Base-by-base conservation (phyloP, 2,797 vertebrate genomes). In the Lutjanus campechanus region DNA sequence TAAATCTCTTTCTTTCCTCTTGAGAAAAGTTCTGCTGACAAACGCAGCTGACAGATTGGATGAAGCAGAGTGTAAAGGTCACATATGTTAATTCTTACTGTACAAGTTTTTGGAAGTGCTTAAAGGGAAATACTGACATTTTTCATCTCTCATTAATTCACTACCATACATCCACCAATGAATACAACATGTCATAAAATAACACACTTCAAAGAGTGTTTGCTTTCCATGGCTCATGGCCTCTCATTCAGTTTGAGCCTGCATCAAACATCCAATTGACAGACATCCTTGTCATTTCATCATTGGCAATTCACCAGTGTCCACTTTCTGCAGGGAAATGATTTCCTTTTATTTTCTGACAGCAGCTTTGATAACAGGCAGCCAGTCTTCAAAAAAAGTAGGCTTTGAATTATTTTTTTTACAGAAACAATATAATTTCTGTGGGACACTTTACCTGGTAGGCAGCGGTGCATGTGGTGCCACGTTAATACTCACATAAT, bases 221-320 rank as follows among this genome's bases (percentile, higher is more conserved):
- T 87, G 77, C 84, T 77, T 87, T 79, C 71, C 70, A 29, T 69
- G 25, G 70, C 79, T 83, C 64, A 13, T 74, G 43, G 81, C 72
- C 77, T 69, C 80, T 91, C 84, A 80, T 91, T 91, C 76, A 77
- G 77, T 63, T 64, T 72, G 77, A 82, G 75, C 65, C 74, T n/a
- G 75, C 87, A 92, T 92, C 90, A 92, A 93, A 91, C 85, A 44
- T 85, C 82, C 79, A 84, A 79, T 91, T 87, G 86, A 88, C 79
- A 86, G 89, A 90, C 86, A 82, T 88, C 67, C 68, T 81, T 87
- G 88, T 92, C 89, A 88, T 83, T 78, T 91, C 79, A 82, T 88
- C 82, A 86, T 8, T 66, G 84, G 83, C 73, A 85, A 87, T 80
- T 90, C 85, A 85, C 84, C 62, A 59, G 87, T 77, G 85, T 90